Percentiles rank a stretch among this genome's conserved stretches.
Conservation (phyloP, 2,113 vertebrate species). For the Odocoileus hemionus region DNA sequence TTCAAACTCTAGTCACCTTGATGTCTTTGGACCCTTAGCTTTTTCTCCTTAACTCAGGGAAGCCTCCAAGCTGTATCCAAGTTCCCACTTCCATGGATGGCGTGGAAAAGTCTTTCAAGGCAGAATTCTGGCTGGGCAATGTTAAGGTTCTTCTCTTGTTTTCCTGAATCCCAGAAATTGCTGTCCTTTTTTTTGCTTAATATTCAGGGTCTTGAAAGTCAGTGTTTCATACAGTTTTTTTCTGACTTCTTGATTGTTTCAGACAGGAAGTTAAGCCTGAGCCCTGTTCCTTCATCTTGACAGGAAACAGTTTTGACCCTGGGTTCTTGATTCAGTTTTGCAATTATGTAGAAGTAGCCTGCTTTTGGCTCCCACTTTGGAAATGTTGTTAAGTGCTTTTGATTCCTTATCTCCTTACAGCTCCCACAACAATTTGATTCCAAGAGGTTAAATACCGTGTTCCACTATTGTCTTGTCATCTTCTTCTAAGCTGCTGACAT, state of each 20-base stretch:
- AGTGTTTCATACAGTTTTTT: not conserved
- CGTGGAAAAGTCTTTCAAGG: not conserved
- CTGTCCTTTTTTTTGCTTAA: not conserved
- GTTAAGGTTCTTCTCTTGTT: not conserved
- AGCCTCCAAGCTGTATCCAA: not conserved
- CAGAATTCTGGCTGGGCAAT: not conserved
- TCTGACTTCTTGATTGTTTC: not conserved
- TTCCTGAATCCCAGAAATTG: not conserved
- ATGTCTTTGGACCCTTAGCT: not conserved
- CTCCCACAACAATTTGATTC: not conserved
- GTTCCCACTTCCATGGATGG: not conserved
- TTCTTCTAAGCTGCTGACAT: not conserved
- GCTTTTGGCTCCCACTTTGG: not conserved
- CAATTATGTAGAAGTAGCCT: not conserved
- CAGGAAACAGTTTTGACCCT: not conserved
- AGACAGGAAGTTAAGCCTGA: not conserved
- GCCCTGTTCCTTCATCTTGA: not conserved
- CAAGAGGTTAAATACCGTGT: not conserved
- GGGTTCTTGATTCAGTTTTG: not conserved
- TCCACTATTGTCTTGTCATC: not conserved
- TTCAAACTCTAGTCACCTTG: not conserved
- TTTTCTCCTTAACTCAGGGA: not conserved
- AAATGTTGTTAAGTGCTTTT: not conserved
- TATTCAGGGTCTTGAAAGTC: not conserved
- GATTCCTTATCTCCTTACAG: not conserved